phyloP scores from a whole-genome alignment of 2,797 vertebrate genomes.

The Siniperca undulata region DNA sequence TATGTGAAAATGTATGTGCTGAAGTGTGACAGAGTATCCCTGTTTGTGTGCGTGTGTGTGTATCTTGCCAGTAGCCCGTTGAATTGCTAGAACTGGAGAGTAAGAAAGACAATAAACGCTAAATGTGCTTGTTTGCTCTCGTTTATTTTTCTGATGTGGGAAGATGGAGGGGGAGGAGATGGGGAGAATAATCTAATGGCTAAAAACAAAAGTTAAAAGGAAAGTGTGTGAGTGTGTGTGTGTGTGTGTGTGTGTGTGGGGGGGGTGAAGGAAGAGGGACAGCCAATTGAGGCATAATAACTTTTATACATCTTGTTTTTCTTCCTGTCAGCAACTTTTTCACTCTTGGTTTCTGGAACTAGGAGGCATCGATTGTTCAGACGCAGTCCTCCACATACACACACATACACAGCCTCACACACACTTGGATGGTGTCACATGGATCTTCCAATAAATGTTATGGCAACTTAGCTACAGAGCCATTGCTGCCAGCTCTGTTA shows the following conservation, averaged over 20 bases:
- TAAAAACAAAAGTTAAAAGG: conserved; percentile 63
- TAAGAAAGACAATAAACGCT: conserved; percentile 69
- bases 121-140: conserved; percentile 76
- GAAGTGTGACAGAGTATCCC: conserved; percentile 58
- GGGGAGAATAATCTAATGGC: conserved; percentile 63
- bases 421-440: not conserved
- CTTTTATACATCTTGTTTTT: conserved; percentile 68
- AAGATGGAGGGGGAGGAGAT: conserved; percentile 65
- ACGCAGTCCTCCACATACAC: not conserved
- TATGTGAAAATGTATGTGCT: conserved; percentile 59
- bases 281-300: conserved; percentile 56
- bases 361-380: conserved; percentile 34
- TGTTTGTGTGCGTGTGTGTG: conserved; percentile 21
- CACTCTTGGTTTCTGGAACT: conserved; percentile 24
- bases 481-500: conserved; percentile 28
- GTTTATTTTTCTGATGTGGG: conserved; percentile 74
- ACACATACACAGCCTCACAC: not conserved
- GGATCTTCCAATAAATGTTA: conserved; percentile 35
- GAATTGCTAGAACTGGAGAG: conserved; percentile 62
- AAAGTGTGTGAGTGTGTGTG: no score
- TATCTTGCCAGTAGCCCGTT: conserved; percentile 46
- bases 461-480: conserved; percentile 27
- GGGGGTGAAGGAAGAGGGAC: conserved; percentile 46
- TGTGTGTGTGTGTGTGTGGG: not conserved
- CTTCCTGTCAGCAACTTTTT: conserved; percentile 56